Evolutionary conservation across 1,140 invertebrate species (phyloP).

Genomic region (Drosophila carrolli): DNA sequence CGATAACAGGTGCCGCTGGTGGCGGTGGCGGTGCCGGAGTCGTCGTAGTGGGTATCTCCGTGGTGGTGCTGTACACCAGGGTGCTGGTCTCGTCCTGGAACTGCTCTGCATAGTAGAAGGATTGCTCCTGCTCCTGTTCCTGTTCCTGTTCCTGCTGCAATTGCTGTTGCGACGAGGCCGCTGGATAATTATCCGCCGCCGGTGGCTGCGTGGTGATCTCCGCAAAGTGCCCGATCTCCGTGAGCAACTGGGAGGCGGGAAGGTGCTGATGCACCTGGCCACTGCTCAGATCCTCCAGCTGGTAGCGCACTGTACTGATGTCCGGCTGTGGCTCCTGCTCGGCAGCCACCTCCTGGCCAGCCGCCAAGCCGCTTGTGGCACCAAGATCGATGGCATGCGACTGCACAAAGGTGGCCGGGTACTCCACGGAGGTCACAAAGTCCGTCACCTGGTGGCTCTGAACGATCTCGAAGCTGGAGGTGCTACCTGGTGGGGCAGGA

Average conservation of each 20-base stretch:
- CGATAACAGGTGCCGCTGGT: conserved; percentile 24
- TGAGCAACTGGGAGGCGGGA: conserved; percentile 75
- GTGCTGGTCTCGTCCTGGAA: conserved; percentile 50
- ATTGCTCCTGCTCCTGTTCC: conserved; percentile 38
- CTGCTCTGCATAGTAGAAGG: conserved; percentile 39
- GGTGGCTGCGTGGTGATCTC: conserved; percentile 59
- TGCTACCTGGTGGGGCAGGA: conserved; percentile 24
- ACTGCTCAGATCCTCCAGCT: conserved; percentile 79
- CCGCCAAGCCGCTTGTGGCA: not conserved
- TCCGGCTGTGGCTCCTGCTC: conserved; percentile 14
- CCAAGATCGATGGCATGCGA: conserved; percentile 87
- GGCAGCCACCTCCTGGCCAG: not conserved
- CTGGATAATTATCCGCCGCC: conserved; percentile 84
- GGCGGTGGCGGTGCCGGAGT: not conserved
- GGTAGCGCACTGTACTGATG: conserved; percentile 67
- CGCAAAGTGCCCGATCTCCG: conserved; percentile 68
- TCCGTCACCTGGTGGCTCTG: conserved; percentile 87
- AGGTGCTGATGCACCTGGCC: conserved; percentile 70
- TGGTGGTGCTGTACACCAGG: conserved; percentile 41
- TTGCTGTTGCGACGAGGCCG: conserved; percentile 71
- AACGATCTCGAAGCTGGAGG: conserved; percentile 85
- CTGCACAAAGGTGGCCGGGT: conserved; percentile 87
- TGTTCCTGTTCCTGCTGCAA: conserved; percentile 47
- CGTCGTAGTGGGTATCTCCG: conserved; percentile 29
- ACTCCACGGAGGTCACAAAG: conserved; percentile 88